Conservation (phyloP, 2,888 invertebrate species). For the Onchidella celtica region DNA sequence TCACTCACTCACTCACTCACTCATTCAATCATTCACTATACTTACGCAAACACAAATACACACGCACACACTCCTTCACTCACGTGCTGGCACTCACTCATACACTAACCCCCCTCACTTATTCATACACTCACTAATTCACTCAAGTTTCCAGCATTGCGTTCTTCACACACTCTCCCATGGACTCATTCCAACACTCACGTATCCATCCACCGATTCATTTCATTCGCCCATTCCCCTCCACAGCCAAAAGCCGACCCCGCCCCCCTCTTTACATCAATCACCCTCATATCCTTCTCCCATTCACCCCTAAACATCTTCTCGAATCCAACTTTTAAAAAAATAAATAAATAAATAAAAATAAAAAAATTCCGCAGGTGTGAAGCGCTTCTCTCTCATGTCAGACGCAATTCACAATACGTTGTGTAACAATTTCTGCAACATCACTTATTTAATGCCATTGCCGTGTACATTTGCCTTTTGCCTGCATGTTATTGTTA, state of each 20-base stretch:
- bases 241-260: too few relatives aligned
- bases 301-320: too few relatives aligned
- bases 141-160: not conserved
- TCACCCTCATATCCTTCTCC: not conserved
- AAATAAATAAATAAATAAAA: too few relatives aligned
- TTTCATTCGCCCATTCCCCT: too few relatives aligned
- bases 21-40: not conserved
- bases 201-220: not conserved
- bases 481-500: not conserved
- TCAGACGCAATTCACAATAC: too few relatives aligned
- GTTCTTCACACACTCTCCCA: not conserved
- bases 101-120: too few relatives aligned
- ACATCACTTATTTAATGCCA: too few relatives aligned
- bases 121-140: not conserved
- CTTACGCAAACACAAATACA: not conserved
- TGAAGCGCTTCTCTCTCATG: too few relatives aligned
- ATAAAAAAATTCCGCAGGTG: too few relatives aligned
- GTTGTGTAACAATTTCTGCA: too few relatives aligned
- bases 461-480: not conserved
- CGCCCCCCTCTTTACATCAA: too few relatives aligned
- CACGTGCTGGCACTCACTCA: not conserved
- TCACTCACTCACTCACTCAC: not conserved
- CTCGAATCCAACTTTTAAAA: too few relatives aligned
- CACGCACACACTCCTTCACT: not conserved
- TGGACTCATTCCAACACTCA: not conserved